Conservation (phyloP, 2,888 invertebrate genomes). For the Asteroscopus sphinx region DNA sequence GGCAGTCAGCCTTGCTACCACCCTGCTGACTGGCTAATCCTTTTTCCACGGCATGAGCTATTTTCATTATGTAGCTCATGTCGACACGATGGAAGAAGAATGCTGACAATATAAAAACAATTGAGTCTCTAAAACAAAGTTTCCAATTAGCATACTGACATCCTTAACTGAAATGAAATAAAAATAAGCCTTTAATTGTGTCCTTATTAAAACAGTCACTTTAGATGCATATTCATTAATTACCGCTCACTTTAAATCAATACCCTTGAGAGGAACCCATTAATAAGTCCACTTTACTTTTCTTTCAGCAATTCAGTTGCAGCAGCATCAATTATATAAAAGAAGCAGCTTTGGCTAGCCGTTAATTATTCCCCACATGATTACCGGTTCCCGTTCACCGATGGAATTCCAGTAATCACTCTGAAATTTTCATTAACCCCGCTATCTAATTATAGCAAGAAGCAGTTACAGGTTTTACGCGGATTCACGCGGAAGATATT, state of each 20-base stretch:
- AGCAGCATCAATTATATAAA: slow-evolving; percentile 26
- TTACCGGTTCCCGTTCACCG: slow-evolving; percentile 46
- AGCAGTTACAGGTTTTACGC: slow-evolving; percentile 18
- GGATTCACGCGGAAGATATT: slow-evolving; percentile 26
- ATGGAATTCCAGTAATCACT: slow-evolving; percentile 54
- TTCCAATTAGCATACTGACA: too few relatives aligned
- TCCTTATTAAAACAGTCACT: too few relatives aligned
- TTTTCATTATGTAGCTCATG: too few relatives aligned
- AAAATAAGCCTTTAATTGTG: too few relatives aligned
- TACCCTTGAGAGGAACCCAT: slow-evolving; percentile 4
- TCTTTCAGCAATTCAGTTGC: slow-evolving; percentile 22
- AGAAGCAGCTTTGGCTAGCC: slow-evolving; percentile 8
- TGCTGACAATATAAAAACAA: too few relatives aligned
- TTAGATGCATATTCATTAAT: too few relatives aligned
- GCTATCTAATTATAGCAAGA: slow-evolving; percentile 42
- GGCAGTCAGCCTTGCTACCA: too few relatives aligned
- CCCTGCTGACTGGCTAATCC: too few relatives aligned
- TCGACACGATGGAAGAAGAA: too few relatives aligned
- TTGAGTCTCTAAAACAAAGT: too few relatives aligned
- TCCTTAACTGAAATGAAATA: too few relatives aligned
- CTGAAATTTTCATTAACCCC: slow-evolving; percentile 48
- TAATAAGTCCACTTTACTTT: slow-evolving; percentile 18
- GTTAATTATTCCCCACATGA: slow-evolving; percentile 54
- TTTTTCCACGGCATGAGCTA: too few relatives aligned
- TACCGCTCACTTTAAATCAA: neutral